These are phyloP conservation scores for Uloborus diversus DNA, from an alignment of 1,140 invertebrate species.

Conservation along the genomic window DNA sequence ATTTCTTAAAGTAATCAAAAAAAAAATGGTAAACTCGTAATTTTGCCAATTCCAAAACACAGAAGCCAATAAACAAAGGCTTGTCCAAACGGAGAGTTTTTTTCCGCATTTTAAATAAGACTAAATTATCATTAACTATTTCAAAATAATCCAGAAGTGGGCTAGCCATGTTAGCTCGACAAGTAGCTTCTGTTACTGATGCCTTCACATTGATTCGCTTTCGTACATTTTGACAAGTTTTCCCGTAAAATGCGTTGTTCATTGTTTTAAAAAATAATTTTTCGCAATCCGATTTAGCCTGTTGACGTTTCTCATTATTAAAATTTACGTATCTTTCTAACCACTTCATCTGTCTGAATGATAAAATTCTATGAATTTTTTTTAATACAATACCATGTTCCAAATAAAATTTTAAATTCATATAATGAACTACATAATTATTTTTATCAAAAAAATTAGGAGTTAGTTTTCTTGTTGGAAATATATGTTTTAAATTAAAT, in stretches of 20 bases:
- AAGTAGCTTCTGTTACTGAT: no score
- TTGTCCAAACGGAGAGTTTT: neutral
- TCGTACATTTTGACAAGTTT: neutral
- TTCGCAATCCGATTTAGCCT: neutral
- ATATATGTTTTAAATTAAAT: neutral
- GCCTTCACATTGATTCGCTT: no score
- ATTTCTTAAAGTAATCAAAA: neutral
- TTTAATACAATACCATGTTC: neutral
- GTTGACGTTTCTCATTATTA: neutral
- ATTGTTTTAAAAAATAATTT: neutral
- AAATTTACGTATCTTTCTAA: neutral
- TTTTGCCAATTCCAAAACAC: neutral
- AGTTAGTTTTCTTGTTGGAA: neutral
- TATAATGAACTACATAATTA: neutral
- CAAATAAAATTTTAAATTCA: neutral
- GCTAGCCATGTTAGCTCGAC: neutral
- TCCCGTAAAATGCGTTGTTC: conserved; percentile 1
- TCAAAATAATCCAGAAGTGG: neutral
- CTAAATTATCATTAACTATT: neutral
- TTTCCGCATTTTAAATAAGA: neutral
- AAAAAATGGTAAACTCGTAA: neutral
- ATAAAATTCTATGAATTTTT: conserved; percentile 1
- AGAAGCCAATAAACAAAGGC: neutral
- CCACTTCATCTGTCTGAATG: neutral
- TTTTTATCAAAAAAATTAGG: neutral